phyloP scores from a whole-genome alignment of 2,113 vertebrate genomes.

The Oryzias curvinotus region DNA sequence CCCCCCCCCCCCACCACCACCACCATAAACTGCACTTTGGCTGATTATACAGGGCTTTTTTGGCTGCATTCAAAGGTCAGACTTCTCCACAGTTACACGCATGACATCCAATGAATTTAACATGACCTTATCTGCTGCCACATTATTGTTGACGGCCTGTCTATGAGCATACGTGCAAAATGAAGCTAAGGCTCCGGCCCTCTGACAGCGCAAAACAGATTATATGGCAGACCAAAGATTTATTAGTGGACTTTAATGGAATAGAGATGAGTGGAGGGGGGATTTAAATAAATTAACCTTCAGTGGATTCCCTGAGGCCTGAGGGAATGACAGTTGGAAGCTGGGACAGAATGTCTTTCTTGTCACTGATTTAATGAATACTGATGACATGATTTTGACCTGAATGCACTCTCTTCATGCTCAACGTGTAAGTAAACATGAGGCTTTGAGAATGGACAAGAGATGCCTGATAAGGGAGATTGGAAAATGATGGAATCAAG shows the following conservation, averaged over 20 bases:
- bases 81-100: slow-evolving; percentile 20
- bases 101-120: slow-evolving; percentile 40
- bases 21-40: slow-evolving; percentile 30
- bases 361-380: slow-evolving; percentile 73
- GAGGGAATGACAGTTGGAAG: slow-evolving; percentile 53
- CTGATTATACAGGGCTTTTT: slow-evolving; percentile 51
- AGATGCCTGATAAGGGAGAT: slow-evolving; percentile 5
- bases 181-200: slow-evolving; percentile 34
- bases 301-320: slow-evolving; percentile 68
- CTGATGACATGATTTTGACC: slow-evolving; percentile 70
- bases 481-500: slow-evolving; percentile 1
- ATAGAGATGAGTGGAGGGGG: slow-evolving; percentile 75
- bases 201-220: slow-evolving; percentile 76
- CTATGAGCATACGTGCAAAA: slow-evolving; percentile 35
- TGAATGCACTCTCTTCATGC: slow-evolving; percentile 39
- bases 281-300: slow-evolving; percentile 85
- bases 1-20: no score
- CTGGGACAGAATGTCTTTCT: slow-evolving; percentile 62
- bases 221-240: slow-evolving; percentile 78
- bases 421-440: slow-evolving; percentile 46
- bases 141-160: slow-evolving; percentile 27
- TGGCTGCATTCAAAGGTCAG: slow-evolving; percentile 42
- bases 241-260: slow-evolving; percentile 80
- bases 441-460: slow-evolving; percentile 13
- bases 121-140: slow-evolving; percentile 51